These are phyloP conservation scores for Chromis chromis DNA, from an alignment of 2,797 vertebrate genomes.

Conservation along the genomic window DNA sequence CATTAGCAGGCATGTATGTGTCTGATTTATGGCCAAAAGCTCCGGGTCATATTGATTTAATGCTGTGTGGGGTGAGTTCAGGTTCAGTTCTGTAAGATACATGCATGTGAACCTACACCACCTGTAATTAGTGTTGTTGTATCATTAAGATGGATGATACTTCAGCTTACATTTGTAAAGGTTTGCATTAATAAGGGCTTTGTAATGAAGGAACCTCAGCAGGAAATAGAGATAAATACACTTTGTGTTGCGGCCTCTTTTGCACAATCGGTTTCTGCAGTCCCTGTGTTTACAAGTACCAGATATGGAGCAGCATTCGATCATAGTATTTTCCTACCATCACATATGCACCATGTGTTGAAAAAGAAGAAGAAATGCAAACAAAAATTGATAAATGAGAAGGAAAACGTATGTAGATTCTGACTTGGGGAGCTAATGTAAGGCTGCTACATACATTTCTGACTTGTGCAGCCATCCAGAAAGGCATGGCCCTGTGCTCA, in stretches of 20 bases:
- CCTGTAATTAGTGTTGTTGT: background rate
- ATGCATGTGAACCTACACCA: background rate
- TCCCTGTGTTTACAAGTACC: background rate
- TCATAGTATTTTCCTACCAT: background rate
- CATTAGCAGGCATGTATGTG: conserved; percentile 12
- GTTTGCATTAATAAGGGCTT: conserved; percentile 5
- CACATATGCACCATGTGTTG: no score
- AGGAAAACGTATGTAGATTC: no score
- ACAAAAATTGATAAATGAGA: no score
- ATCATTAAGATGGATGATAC: background rate
- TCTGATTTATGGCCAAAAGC: conserved; percentile 22
- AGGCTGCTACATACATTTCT: no score
- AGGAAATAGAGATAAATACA: background rate
- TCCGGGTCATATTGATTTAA: conserved; percentile 26
- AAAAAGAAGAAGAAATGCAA: no score
- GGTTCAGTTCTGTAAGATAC: background rate
- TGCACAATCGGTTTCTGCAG: background rate
- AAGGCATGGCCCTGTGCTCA: no score
- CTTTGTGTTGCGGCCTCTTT: background rate
- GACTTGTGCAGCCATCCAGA: background rate
- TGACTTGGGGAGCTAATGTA: no score
- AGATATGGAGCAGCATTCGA: no score
- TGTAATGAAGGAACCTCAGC: background rate
- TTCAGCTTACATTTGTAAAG: background rate
- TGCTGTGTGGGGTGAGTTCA: background rate